Base-by-base conservation (phyloP, 2,113 vertebrate genomes). In the Leucoraja erinaceus region DNA sequence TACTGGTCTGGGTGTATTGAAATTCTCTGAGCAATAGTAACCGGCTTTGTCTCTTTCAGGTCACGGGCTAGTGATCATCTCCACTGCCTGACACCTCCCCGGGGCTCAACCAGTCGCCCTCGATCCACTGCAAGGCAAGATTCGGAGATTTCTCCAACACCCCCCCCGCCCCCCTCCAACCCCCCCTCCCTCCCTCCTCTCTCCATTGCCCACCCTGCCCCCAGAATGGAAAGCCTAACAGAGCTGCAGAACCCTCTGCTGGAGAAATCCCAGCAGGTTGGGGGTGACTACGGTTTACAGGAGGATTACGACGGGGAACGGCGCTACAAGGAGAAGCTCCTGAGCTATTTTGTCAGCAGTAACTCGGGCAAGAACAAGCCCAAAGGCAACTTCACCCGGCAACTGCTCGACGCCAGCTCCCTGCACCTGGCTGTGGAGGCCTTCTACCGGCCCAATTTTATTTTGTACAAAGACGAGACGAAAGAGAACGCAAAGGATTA, bases 161-260 rank as follows among this genome's bases (percentile, higher is more conserved):
- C 38, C 3, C 38, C 76, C 33, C n/a, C 31, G 9, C 4, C 6
- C 38, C 14, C 3, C 38, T 47, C 38, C 38, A 47, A 47, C 38
- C 38, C 59, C 81, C 31, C 3, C 33, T 0, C 20, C 66, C 68
- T 9, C 3, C 16, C 18, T 38, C 90, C 11, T 10, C 28, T 10
- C 18, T 22, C 66, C 88, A 4, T 38, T 18, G 4, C 31, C 63
- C 61, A 10, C 61, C 63, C 61, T 90, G 18, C n/a, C 86, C 86
- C 63, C 11, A 94, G 94, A 94, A 99, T 99, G 98, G 98, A 99
- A 94, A 98, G 97, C 0, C 95, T 99, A 68, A 98, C 96, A 6
- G 98, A 99, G 95, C 97, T 99, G 72, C 98, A 98, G 94, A 98
- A 98, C 94, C 98, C 98, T 0, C 95, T 99, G 94, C 93, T 99